These are phyloP conservation scores for Ophion costatus DNA, from an alignment of 2,888 invertebrate genomes.

Conservation along the genomic window DNA sequence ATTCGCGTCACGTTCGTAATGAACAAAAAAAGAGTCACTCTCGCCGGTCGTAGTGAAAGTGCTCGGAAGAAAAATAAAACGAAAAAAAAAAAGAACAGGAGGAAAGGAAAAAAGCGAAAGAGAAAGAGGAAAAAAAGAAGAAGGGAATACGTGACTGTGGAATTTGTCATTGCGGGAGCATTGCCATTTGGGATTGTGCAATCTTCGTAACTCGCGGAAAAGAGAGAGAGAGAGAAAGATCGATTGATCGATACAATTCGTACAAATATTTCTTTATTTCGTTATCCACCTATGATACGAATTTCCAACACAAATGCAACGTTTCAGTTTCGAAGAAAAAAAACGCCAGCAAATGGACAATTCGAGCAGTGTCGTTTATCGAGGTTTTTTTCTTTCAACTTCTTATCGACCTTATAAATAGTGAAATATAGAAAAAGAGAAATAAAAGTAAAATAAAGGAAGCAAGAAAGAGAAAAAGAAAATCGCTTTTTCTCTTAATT, in stretches of 20 bases:
- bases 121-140: not conserved
- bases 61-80: slow-evolving; percentile 65
- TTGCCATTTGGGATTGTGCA: slow-evolving; percentile 75
- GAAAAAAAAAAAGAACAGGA: slow-evolving; percentile 54
- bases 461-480: slow-evolving; percentile 2
- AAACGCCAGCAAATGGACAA: too few species aligned
- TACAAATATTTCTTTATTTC: slow-evolving; percentile 60
- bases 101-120: not conserved
- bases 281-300: slow-evolving; percentile 35
- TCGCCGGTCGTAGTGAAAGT: slow-evolving; percentile 80
- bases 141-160: slow-evolving; percentile 73
- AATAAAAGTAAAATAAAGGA: slow-evolving; percentile 17
- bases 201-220: slow-evolving; percentile 70
- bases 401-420: too few species aligned
- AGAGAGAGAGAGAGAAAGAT: slow-evolving; percentile 52
- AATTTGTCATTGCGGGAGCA: slow-evolving; percentile 65
- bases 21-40: slow-evolving; percentile 50
- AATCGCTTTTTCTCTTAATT: not conserved
- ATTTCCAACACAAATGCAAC: slow-evolving; percentile 17
- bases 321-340: not conserved
- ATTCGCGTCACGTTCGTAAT: slow-evolving; percentile 75
- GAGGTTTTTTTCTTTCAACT: too few species aligned
- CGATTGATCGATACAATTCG: not conserved
- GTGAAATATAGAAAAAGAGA: slow-evolving; percentile 15
- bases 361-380: too few species aligned